Evolutionary conservation across 92 coral and sea anemone genomes (phyloP).

Genomic region (Montipora capitata): DNA sequence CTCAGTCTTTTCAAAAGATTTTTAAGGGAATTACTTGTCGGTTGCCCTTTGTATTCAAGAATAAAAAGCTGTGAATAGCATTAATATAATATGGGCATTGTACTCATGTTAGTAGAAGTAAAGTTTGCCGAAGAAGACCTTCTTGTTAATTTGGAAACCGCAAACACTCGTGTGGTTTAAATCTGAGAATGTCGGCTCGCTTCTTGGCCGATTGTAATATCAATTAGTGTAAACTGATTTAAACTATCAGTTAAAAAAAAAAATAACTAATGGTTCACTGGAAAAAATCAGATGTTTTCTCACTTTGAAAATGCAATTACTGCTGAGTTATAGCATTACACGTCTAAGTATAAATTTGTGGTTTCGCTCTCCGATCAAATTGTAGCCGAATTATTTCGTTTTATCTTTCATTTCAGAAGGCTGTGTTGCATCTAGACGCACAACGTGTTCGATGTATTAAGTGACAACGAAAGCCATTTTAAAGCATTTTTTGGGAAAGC

Average conservation of each 20-base stretch:
- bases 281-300: too few relatives aligned
- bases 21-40: too few relatives aligned
- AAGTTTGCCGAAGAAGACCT: too few relatives aligned
- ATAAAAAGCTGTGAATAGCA: too few relatives aligned
- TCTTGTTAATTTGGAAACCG: background rate
- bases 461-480: conserved; percentile 11
- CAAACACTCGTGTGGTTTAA: background rate
- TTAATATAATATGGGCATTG: too few relatives aligned
- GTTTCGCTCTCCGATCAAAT: conserved; percentile 13
- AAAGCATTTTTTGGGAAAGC: conserved; percentile 13
- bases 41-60: too few relatives aligned
- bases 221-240: background rate
- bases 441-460: conserved; percentile 33
- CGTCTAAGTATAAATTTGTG: conserved; percentile 22
- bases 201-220: background rate
- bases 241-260: too few relatives aligned
- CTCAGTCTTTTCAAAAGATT: too few relatives aligned
- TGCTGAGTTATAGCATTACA: background rate
- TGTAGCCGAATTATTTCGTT: conserved; percentile 15
- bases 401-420: background rate
- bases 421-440: background rate
- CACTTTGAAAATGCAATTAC: too few relatives aligned
- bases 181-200: background rate
- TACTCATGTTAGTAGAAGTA: too few relatives aligned
- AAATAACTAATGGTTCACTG: too few relatives aligned